These are phyloP conservation scores for Cuculus canorus DNA, from an alignment of 2,797 vertebrate genomes.

Conservation along the genomic window DNA sequence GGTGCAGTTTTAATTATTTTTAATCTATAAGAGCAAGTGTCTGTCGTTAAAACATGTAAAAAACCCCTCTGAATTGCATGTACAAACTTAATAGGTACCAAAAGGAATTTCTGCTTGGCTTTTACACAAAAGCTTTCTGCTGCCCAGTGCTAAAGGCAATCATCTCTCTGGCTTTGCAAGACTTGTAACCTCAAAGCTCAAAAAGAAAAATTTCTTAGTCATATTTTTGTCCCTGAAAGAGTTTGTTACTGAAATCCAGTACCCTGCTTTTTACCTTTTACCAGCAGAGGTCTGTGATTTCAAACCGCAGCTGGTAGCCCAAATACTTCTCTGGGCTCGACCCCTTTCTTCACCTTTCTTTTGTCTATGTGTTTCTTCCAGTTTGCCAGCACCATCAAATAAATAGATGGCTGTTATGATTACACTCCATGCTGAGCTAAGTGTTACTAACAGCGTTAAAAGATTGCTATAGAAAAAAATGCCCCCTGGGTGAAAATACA, in stretches of 20 bases:
- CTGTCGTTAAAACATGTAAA: not conserved
- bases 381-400: not conserved
- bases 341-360: not conserved
- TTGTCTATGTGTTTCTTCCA: not conserved
- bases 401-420: not conserved
- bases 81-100: not conserved
- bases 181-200: not conserved
- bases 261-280: not conserved
- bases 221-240: not conserved
- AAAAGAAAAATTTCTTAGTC: not conserved
- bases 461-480: not conserved
- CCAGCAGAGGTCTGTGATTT: not conserved
- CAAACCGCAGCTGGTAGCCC: not conserved
- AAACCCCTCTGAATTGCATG: not conserved
- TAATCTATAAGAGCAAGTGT: not conserved
- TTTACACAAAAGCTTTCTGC: conserved; percentile 15
- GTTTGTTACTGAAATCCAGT: not conserved
- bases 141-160: not conserved
- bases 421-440: not conserved
- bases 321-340: not conserved
- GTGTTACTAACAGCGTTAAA: not conserved
- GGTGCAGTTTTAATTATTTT: conserved; percentile 13
- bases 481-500: not conserved
- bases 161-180: not conserved
- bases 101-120: conserved; percentile 29